Evolutionary conservation across 2,113 vertebrate species (phyloP).

Genomic region (Oxygymnocypris stewartii): DNA sequence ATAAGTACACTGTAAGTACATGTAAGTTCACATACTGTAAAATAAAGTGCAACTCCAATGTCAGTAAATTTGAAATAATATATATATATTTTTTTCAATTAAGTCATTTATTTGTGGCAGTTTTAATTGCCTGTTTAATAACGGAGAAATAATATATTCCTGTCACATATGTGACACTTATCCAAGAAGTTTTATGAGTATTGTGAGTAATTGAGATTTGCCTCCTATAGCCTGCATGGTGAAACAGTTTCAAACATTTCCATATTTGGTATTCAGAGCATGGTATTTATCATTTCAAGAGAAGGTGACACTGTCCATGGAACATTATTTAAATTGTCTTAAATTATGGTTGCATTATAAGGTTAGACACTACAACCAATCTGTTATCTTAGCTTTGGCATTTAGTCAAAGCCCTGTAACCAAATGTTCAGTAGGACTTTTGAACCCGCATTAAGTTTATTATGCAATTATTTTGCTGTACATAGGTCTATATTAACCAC

Average conservation of each 20-base stretch:
- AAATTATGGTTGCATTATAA: neutral
- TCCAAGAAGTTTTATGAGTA: too few relatives aligned
- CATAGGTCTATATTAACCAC: neutral
- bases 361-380: neutral
- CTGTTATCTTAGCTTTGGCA: neutral
- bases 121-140: neutral
- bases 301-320: neutral
- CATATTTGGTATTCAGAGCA: neutral
- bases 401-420: neutral
- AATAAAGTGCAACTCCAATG: neutral
- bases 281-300: neutral
- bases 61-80: neutral
- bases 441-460: neutral
- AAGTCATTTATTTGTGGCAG: neutral
- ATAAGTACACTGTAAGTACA: too few relatives aligned
- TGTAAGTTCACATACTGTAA: too few relatives aligned
- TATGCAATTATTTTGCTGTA: neutral
- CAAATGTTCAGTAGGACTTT: constrained; percentile 14
- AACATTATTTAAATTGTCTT: neutral
- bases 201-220: neutral
- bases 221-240: neutral
- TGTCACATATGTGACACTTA: neutral
- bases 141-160: neutral
- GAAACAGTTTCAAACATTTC: neutral
- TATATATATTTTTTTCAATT: too few relatives aligned